Percentiles rank a stretch among this genome's conserved stretches.
These are phyloP conservation scores for Neoscelio sp. DNA, from an alignment of 2,888 invertebrate species.

Conservation along the genomic window DNA sequence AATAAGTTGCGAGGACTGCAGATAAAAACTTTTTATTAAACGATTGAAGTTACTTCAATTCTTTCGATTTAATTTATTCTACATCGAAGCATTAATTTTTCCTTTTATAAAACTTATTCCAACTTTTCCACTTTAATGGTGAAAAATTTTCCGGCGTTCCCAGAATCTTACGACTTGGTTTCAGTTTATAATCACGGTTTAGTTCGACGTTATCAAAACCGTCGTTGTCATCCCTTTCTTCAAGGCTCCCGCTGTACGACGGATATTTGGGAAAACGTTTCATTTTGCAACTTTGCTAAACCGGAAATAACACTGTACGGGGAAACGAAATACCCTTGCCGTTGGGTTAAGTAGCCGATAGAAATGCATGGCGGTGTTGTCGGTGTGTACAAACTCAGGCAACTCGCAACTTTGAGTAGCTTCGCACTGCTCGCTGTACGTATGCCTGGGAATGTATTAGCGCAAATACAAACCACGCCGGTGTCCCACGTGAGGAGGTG, in stretches of 20 bases:
- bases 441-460: conserved; percentile 31
- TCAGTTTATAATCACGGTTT: conserved; percentile 51
- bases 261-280: conserved; percentile 61
- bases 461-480: conserved; percentile 43
- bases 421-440: conserved; percentile 32
- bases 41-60: conserved; percentile 15
- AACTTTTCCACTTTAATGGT: conserved; percentile 46
- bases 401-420: conserved; percentile 70
- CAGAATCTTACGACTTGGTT: conserved; percentile 6
- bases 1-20: conserved; percentile 2
- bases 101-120: conserved; percentile 22
- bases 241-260: conserved; percentile 33
- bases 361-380: conserved; percentile 78
- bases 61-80: conserved; percentile 35
- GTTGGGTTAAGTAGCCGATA: conserved; percentile 78
- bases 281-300: conserved; percentile 65
- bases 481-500: conserved; percentile 28
- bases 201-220: conserved; percentile 41
- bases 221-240: conserved; percentile 42
- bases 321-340: conserved; percentile 59
- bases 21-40: conserved; percentile 35
- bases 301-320: conserved; percentile 75
- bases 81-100: conserved; percentile 34
- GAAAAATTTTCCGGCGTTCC: not conserved
- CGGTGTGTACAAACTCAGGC: conserved; percentile 71